Base-by-base conservation (phyloP, 2,888 invertebrate genomes). In the Watsonalla cultraria region DNA sequence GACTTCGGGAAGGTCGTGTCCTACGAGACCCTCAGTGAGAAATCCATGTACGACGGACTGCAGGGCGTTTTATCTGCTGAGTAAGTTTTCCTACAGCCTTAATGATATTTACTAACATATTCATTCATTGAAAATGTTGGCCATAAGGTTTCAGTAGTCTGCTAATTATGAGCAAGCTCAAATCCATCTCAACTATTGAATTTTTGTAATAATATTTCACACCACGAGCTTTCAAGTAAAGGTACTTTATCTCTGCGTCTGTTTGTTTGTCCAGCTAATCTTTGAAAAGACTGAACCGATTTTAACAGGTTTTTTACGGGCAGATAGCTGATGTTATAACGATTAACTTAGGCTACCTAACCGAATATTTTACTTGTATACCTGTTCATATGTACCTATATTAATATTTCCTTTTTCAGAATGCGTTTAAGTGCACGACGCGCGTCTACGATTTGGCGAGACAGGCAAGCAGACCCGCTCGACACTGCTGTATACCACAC, bases 401-500 rank as follows among this genome's bases (percentile, higher is more conserved):
- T 48, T 59, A 56, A 55, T 53, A n/a, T n/a, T n/a, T n/a, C n/a
- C n/a, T 45, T 15, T 81, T 80, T 0, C 85, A 91, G 91, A 60
- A 86, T 85, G 80, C 79, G 86, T 9, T 11, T 79, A 7, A 84
- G 85, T 50, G 92, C 92, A 0, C 72, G 78, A 0, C 76, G 78
- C 5, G 73, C 90, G 2, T 92, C 93, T 0, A 78, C 82, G 58
- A 85, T 92, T 37, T 93, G 92, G 84, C 83, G 81, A 15, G 90
- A 92, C 68, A 82, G 93, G 4, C 84, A 86, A 53, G 78, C 81
- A 11, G 74, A 87, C 6, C 92, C 93, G 0, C 59, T 93, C 34
- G 90, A 92, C 53, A 92, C 90, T 0, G 92, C 93, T 0, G 80
- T 93, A 0, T 93, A 92, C 82, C 92, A 92, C 87, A 86, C 91